Evolutionary conservation across 2,888 invertebrate genomes (phyloP).

Genomic region (Plagiodera versicolora): DNA sequence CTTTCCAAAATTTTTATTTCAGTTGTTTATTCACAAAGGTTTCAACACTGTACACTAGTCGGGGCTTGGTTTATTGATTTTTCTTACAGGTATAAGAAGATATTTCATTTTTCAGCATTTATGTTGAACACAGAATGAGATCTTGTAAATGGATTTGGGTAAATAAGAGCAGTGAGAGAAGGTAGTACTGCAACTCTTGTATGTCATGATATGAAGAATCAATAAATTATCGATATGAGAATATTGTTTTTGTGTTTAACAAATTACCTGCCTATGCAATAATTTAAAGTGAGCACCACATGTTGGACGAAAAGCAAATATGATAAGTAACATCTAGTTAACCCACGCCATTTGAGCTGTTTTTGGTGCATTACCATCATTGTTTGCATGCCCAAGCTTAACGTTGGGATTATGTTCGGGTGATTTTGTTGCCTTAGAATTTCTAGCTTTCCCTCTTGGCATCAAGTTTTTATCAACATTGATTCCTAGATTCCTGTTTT

Average conservation of each 20-base stretch:
- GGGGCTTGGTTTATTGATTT: neutral
- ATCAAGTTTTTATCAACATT: slow-evolving; percentile 46
- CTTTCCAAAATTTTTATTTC: too few relatives aligned
- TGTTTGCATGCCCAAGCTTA: neutral
- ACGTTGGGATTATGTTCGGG: slow-evolving; percentile 4
- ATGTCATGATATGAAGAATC: neutral
- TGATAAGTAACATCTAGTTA: slow-evolving; percentile 13
- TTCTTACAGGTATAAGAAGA: neutral
- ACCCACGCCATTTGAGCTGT: slow-evolving; percentile 30
- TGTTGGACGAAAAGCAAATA: neutral
- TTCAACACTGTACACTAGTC: neutral
- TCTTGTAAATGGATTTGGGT: neutral
- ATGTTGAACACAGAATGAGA: neutral
- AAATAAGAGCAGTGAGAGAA: neutral
- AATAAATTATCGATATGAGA: neutral
- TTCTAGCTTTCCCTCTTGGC: slow-evolving; percentile 31
- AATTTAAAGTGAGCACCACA: neutral
- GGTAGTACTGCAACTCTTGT: neutral
- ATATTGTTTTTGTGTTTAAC: neutral
- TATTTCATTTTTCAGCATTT: neutral
- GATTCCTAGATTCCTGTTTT: slow-evolving; percentile 49
- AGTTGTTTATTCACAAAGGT: too few relatives aligned
- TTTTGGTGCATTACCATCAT: slow-evolving; percentile 8
- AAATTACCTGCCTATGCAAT: neutral
- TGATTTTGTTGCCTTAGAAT: neutral